Conservation (phyloP, 2,797 vertebrate species). For the Darevskia mixta region DNA sequence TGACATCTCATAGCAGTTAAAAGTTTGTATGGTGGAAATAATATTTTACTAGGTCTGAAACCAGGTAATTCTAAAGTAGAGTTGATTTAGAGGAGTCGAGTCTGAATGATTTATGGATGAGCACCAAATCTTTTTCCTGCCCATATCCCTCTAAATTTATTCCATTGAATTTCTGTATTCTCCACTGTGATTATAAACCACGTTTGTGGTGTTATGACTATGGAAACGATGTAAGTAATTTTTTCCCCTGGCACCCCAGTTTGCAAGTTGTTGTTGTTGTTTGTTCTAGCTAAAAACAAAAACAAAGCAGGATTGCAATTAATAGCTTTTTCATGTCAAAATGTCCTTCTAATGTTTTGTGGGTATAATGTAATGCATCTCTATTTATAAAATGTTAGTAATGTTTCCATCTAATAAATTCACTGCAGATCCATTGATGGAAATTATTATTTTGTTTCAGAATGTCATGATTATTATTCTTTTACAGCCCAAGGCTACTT, state of each 20-base stretch:
- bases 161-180: constrained; percentile 23
- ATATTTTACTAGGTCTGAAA: constrained; percentile 33
- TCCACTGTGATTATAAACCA: not conserved
- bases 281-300: not conserved
- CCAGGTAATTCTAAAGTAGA: constrained; percentile 17
- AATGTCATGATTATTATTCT: not conserved
- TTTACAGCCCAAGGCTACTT: not conserved
- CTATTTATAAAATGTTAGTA: not conserved
- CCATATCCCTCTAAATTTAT: not conserved
- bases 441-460: not conserved
- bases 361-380: not conserved
- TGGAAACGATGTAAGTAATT: constrained; percentile 1
- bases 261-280: not conserved
- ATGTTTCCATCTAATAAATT: not conserved
- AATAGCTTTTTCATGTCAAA: not conserved
- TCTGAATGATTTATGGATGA: constrained; percentile 18
- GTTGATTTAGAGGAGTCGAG: not conserved
- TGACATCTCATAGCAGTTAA: not conserved
- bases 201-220: not conserved
- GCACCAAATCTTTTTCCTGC: constrained; percentile 13
- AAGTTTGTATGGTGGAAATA: constrained; percentile 24
- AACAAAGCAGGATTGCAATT: not conserved
- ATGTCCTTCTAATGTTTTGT: not conserved
- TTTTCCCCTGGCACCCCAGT: not conserved
- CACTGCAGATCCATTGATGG: not conserved